A percentile compares a stretch with the other conserved stretches of the same genome.
Conservation (phyloP, 1,140 invertebrate genomes). For the Leptinotarsa texana region DNA sequence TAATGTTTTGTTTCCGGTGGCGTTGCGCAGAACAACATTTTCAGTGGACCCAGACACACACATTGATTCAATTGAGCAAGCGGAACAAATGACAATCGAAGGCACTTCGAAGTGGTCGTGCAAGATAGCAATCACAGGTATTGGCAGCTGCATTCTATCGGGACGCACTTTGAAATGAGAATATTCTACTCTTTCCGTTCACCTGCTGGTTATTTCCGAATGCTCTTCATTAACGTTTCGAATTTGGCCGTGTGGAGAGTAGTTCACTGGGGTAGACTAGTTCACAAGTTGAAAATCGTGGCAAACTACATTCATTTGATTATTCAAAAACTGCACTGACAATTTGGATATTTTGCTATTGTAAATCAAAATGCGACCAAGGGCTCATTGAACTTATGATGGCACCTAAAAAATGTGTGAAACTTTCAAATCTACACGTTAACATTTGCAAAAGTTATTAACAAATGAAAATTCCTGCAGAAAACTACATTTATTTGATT, state of each 20-base stretch:
- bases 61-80: slow-evolving; percentile 97
- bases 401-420: too few species aligned
- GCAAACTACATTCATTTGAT: neutral
- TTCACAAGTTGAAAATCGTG: neutral
- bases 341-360: too few species aligned
- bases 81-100: slow-evolving; percentile 96
- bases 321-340: too few species aligned
- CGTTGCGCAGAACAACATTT: slow-evolving; percentile 85
- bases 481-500: too few species aligned
- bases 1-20: slow-evolving; percentile 59
- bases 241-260: slow-evolving; percentile 16
- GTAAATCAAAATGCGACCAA: too few species aligned
- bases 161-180: slow-evolving; percentile 35
- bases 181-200: slow-evolving; percentile 1
- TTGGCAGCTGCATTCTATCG: slow-evolving; percentile 56
- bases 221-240: slow-evolving; percentile 14
- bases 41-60: slow-evolving; percentile 97
- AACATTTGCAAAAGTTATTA: too few species aligned
- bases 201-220: slow-evolving; percentile 3
- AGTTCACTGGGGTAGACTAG: neutral
- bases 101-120: slow-evolving; percentile 99
- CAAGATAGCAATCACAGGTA: slow-evolving; percentile 99
- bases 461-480: too few species aligned
- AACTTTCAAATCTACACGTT: too few species aligned
- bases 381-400: too few species aligned